Evolutionary conservation across 2,113 vertebrate genomes (phyloP).

Genomic region (Lepidothrix coronata): DNA sequence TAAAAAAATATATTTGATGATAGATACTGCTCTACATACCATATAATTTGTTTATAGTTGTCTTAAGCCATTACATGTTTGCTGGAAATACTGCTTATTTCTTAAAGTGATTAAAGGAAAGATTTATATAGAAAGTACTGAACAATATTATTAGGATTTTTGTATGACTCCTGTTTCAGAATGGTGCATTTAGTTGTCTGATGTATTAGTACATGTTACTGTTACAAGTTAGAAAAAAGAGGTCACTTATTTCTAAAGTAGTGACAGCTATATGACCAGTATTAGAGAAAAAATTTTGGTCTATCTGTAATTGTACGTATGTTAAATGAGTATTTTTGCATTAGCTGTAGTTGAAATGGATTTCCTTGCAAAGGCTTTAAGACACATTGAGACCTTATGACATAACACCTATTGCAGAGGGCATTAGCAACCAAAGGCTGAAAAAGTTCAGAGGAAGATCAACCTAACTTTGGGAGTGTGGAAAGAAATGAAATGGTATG

Average conservation of each 20-base stretch:
- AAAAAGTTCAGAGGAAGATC: neutral
- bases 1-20: constrained; percentile 20
- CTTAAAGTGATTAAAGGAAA: neutral
- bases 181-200: neutral
- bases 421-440: neutral
- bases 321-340: neutral
- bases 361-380: neutral
- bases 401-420: neutral
- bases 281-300: neutral
- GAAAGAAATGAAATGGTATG: neutral
- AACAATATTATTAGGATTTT: neutral
- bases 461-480: neutral
- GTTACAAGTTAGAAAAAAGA: neutral
- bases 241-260: neutral
- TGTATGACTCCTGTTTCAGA: neutral
- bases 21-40: neutral
- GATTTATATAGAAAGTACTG: neutral
- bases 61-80: neutral
- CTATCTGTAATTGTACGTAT: neutral
- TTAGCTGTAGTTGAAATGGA: neutral
- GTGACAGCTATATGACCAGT: neutral
- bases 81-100: neutral
- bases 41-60: neutral
- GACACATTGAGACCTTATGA: neutral
- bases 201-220: neutral